Conservation (phyloP, 2,888 invertebrate genomes). For the Thymelicus lineola region DNA sequence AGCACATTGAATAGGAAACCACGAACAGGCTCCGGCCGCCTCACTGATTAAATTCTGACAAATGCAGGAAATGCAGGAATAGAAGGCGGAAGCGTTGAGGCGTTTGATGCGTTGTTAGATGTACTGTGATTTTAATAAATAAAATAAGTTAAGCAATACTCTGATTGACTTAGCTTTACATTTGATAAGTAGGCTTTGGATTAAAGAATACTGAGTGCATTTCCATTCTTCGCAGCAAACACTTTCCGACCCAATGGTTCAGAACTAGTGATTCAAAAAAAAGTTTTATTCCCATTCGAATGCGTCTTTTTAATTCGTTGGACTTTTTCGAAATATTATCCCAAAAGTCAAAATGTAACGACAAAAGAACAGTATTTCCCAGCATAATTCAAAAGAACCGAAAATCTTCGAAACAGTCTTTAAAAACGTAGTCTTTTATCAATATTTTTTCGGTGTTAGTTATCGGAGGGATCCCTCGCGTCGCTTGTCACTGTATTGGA, state of each 20-base stretch:
- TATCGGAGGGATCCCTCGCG: constrained; percentile 33
- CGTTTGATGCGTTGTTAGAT: no score
- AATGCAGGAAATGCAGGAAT: background rate
- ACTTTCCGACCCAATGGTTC: no score
- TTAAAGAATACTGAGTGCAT: no score
- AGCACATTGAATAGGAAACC: constrained; percentile 21
- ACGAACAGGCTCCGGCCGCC: background rate
- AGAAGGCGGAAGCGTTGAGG: background rate
- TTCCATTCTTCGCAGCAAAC: no score
- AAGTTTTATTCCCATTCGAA: no score
- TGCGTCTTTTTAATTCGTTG: no score
- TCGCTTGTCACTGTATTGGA: constrained; percentile 34
- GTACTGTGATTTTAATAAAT: no score
- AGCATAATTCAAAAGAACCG: background rate
- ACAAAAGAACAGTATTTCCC: background rate
- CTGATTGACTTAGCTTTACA: background rate
- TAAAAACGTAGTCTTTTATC: constrained; percentile 33
- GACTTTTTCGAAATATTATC: no score
- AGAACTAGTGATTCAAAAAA: no score
- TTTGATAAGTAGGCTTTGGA: no score
- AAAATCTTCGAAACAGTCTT: constrained; percentile 19
- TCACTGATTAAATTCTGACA: background rate
- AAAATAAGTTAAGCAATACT: background rate
- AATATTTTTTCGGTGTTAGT: constrained; percentile 41
- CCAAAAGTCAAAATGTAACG: no score